Conservation (phyloP, 1,140 invertebrate species). For the Stegodyphus mimosarum region DNA sequence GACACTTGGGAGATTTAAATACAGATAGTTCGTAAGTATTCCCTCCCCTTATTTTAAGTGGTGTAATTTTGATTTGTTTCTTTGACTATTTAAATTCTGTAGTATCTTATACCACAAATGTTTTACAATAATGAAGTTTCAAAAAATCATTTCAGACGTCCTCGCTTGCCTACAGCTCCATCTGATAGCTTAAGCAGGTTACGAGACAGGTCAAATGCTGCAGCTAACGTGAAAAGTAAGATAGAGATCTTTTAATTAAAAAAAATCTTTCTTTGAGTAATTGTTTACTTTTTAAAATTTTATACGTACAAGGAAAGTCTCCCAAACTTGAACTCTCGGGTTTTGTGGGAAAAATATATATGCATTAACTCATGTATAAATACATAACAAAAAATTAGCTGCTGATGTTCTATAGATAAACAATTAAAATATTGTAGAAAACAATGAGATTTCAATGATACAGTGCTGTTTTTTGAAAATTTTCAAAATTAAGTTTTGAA, state of each 20-base stretch:
- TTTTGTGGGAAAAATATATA: too few relatives aligned
- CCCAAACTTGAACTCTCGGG: too few relatives aligned
- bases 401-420: too few relatives aligned
- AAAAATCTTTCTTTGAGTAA: too few relatives aligned
- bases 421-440: too few relatives aligned
- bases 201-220: conserved; percentile 46
- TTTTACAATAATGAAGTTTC: not conserved
- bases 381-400: too few relatives aligned
- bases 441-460: too few relatives aligned
- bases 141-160: conserved; percentile 26
- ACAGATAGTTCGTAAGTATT: conserved; percentile 57
- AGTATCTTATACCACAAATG: not conserved
- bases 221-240: conserved; percentile 49
- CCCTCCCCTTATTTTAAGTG: not conserved
- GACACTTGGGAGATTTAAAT: conserved; percentile 64
- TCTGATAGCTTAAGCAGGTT: conserved; percentile 55
- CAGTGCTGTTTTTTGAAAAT: too few relatives aligned
- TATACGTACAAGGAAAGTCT: not conserved
- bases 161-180: conserved; percentile 53
- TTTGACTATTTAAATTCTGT: not conserved
- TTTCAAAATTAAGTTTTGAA: too few relatives aligned
- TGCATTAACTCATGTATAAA: too few relatives aligned
- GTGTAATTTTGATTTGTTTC: conserved; percentile 2
- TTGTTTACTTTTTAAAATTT: not conserved
- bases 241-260: not conserved